Base-by-base conservation (phyloP, 2,113 vertebrate species). In the Sylvia atricapilla region DNA sequence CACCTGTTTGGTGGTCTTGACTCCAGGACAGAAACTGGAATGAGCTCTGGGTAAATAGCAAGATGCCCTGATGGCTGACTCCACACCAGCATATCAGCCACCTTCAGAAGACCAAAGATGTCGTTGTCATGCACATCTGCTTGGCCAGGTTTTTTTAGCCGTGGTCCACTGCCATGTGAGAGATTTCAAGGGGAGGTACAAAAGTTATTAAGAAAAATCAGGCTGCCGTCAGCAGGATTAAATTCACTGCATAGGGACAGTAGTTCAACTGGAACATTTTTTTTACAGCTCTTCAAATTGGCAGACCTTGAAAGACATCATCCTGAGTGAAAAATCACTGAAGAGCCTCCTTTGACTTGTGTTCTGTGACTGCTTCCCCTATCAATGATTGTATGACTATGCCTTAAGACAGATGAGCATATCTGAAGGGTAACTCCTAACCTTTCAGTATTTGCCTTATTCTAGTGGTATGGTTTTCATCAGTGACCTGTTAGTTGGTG, bases 401-500 rank as follows among this genome's bases (percentile, higher is more conserved):
- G 44, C 41, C 64, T 68, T 81, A 86, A 92, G 60, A 86, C 52
- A 77, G 50, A 92, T 92, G 84, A 96, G 88, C 49, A 93, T 47
- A 86, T 93, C 56, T 90, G 83, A 94, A 92, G 64, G 79, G 46
- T 69, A 47, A 59, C 3, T 14, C 56, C 89, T 90, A 84, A 86
- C 77, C 80, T 90, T 92, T 92, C 19, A 35, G 13, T 76, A 60
- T 96, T 90, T 90, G 83, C 43, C 59, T 53, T 24, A 64, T 92
- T 64, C 44, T 72, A 44, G 47, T 37, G 31, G 24, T 89, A 58
- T 41, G 60, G 52, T 60, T 95, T 94, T 79, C 37, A 84, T 82
- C 88, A 89, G 76, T 84, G 92, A 96, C 64, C 85, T 72, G 35
- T 81, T 86, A 83, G 68, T 49, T 90, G 35, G 62, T 94, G 69